These are phyloP conservation scores for Phylloscopus trochiloides DNA, from an alignment of 2,113 vertebrate species.

Conservation along the genomic window DNA sequence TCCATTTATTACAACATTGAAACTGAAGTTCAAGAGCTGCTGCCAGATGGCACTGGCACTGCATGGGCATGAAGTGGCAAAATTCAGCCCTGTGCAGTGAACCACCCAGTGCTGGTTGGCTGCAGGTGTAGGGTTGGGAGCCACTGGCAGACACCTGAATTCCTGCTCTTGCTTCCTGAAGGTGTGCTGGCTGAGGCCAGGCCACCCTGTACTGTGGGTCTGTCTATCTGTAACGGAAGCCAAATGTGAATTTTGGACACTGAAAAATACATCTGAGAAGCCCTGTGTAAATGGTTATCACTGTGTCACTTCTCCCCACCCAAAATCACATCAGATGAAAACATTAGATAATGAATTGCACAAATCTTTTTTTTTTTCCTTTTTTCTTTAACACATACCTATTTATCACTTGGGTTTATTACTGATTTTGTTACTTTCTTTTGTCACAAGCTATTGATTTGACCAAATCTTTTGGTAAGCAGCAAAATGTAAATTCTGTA, in stretches of 20 bases:
- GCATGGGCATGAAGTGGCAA: not conserved
- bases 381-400: not conserved
- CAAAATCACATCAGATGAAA: not conserved
- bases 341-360: not conserved
- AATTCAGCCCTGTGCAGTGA: not conserved
- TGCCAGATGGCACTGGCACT: not conserved
- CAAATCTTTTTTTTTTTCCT: not conserved
- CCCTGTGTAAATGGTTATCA: not conserved
- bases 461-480: not conserved
- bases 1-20: not conserved
- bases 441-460: not conserved
- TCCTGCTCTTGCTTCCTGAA: not conserved
- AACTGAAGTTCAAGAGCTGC: not conserved
- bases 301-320: not conserved
- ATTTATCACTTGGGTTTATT: not conserved
- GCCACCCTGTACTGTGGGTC: not conserved
- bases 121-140: not conserved
- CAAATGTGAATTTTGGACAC: not conserved
- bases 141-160: fast-evolving
- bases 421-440: not conserved
- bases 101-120: not conserved
- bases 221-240: not conserved
- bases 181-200: not conserved
- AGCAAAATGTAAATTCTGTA: not conserved
- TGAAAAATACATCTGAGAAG: not conserved